Evolutionary conservation across 2,888 invertebrate species (phyloP).

Genomic region (Diarsia rubi): DNA sequence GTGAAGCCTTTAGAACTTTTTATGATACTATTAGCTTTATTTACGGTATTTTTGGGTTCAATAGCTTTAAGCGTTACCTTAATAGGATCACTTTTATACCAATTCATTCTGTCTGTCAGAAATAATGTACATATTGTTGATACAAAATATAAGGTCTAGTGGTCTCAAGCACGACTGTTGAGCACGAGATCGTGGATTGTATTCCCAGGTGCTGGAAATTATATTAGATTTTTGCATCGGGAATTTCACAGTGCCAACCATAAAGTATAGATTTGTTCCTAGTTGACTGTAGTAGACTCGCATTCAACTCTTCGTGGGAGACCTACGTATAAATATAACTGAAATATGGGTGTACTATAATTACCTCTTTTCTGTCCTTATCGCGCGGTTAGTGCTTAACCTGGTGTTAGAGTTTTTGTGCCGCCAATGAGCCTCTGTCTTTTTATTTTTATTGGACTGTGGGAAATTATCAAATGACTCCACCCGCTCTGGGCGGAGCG

Average conservation of each 20-base stretch:
- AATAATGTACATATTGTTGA: neutral
- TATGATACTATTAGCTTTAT: conserved; percentile 18
- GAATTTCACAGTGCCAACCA: neutral
- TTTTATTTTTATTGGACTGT: too few relatives aligned
- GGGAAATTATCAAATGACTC: too few relatives aligned
- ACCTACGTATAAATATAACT: neutral
- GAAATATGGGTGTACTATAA: neutral
- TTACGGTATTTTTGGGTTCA: conserved; percentile 12
- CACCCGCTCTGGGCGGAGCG: too few relatives aligned
- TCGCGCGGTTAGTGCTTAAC: too few relatives aligned
- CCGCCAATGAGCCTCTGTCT: too few relatives aligned
- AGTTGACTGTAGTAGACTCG: neutral
- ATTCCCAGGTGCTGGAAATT: neutral
- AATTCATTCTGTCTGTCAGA: neutral
- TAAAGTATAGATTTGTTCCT: neutral
- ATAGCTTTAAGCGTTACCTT: neutral
- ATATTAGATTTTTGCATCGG: neutral
- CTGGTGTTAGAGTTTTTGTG: too few relatives aligned
- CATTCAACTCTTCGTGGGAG: neutral
- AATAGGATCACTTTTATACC: conserved; percentile 7
- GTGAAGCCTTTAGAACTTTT: conserved; percentile 7
- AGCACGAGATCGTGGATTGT: neutral
- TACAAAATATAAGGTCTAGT: neutral
- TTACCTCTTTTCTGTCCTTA: too few relatives aligned
- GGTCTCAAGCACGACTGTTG: neutral